A percentile compares a stretch with the other conserved stretches of the same genome.
phyloP scores from a whole-genome alignment of 2,888 invertebrate genomes.

The Eristalis intricaria region DNA sequence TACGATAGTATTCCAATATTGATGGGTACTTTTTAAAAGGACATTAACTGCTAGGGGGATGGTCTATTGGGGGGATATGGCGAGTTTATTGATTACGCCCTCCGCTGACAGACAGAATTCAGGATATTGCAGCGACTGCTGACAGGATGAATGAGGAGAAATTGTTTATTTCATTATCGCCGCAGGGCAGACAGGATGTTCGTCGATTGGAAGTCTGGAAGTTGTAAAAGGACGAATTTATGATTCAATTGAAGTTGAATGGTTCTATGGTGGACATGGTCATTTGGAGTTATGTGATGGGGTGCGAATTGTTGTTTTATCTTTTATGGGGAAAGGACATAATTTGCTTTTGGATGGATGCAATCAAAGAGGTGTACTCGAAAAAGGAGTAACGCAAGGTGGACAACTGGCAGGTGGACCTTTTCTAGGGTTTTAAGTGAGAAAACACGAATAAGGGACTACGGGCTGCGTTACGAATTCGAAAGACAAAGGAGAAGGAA shows the following conservation, averaged over 20 bases:
- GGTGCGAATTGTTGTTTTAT: too few relatives aligned
- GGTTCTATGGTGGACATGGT: too few relatives aligned
- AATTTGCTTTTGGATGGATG: too few relatives aligned
- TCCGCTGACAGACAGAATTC: slow-evolving; percentile 31
- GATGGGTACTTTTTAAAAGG: slow-evolving; percentile 9
- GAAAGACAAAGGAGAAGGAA: too few relatives aligned
- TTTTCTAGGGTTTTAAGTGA: too few relatives aligned
- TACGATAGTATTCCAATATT: background rate
- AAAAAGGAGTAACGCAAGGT: too few relatives aligned
- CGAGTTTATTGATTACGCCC: slow-evolving; percentile 57
- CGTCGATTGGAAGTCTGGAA: background rate
- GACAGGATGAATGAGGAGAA: slow-evolving; percentile 38
- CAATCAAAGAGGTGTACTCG: too few relatives aligned
- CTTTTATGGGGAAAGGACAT: too few relatives aligned
- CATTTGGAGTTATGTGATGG: too few relatives aligned
- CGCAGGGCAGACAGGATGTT: slow-evolving; percentile 28
- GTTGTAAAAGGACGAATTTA: background rate
- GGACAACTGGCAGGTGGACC: too few relatives aligned
- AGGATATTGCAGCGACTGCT: slow-evolving; percentile 56
- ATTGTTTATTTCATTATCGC: slow-evolving; percentile 51
- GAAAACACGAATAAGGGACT: too few relatives aligned
- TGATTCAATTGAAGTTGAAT: background rate
- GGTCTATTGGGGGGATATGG: slow-evolving; percentile 6
- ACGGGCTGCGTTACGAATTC: too few relatives aligned
- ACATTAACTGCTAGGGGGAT: slow-evolving; percentile 19